Base-by-base conservation (phyloP, 2,888 invertebrate species). In the Eristalis pertinax region DNA sequence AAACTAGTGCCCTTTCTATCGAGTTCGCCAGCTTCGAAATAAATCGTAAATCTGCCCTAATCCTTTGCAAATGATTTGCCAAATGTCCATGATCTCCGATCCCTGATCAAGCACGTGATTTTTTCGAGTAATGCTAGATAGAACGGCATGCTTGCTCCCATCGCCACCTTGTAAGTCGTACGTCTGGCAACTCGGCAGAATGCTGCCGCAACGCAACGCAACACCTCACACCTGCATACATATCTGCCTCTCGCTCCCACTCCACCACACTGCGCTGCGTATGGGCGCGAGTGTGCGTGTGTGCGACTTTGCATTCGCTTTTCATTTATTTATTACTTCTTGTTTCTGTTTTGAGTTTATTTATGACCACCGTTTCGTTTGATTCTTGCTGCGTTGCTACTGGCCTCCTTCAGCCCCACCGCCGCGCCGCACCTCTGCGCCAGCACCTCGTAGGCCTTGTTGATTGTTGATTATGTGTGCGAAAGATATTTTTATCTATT, bases 401-500 rank as follows among this genome's bases (percentile, higher is more conserved):
- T 43, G 19, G 43, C n/a, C 58, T 38, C 29, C 60, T 2, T 38
- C 67, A 4, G 24, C 58, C 24, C 8, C 11, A 15, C 41, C n/a
- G 60, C 22, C 29, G 24, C 70, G 24, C 70, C 35, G 22, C 60
- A 13, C 1, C 60, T 1, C 24, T 8, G 26, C 24, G 5, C 5
- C 11, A 26, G 2, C 24, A n/a, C 60, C 19, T 26, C 69, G 60
- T 22, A 35, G 5, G 50, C 35, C 50, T 73, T 58, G 22, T 82
- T 74, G 82, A 86, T 41, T 76, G 73, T 74, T 60, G 68, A 50
- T 24, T 43, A 11, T 69, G 78, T 78, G 82, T 78, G 67, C 15
- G 64, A 75, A 74, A 86, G 73, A 77, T 86, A 78, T 84, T 84
- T 87, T 79, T 84, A 87, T 84, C 79, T 84, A 79, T 82, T 82